Evolutionary conservation across 2,888 invertebrate genomes (phyloP).

Genomic region (Cheilosia impressa): DNA sequence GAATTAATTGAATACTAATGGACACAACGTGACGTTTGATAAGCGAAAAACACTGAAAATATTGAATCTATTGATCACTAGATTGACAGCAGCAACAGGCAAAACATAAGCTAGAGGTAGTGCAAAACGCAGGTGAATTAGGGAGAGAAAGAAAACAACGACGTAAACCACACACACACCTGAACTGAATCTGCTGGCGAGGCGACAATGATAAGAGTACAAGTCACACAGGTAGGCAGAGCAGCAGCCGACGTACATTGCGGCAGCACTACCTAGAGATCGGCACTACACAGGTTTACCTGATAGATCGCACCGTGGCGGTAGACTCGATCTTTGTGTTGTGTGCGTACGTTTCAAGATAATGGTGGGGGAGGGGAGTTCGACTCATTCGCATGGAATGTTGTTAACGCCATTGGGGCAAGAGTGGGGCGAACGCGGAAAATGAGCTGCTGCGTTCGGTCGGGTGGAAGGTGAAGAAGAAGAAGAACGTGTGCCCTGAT

Average conservation of each 20-base stretch:
- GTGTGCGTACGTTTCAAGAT: slow-evolving; percentile 33
- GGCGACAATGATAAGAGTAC: slow-evolving; percentile 64
- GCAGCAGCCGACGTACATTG: slow-evolving; percentile 6
- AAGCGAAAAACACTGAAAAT: slow-evolving; percentile 17
- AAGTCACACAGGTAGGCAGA: slow-evolving; percentile 56
- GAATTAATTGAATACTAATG: slow-evolving; percentile 51
- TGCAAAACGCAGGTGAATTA: slow-evolving; percentile 26
- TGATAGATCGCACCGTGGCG: slow-evolving; percentile 40
- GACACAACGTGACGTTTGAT: slow-evolving; percentile 15
- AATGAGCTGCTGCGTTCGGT: slow-evolving; percentile 20
- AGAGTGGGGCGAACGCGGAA: slow-evolving; percentile 52
- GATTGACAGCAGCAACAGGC: not conserved
- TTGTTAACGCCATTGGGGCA: slow-evolving; percentile 51
- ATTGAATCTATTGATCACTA: slow-evolving; percentile 26
- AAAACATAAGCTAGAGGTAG: not conserved
- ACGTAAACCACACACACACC: slow-evolving; percentile 32
- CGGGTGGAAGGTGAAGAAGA: slow-evolving; percentile 18
- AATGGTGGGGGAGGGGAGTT: slow-evolving; percentile 57
- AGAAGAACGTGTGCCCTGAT: slow-evolving; percentile 56
- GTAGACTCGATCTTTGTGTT: slow-evolving; percentile 37
- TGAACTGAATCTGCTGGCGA: slow-evolving; percentile 22
- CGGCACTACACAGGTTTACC: slow-evolving; percentile 47
- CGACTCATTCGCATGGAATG: slow-evolving; percentile 70
- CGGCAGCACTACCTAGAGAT: slow-evolving; percentile 41
- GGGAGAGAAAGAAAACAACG: slow-evolving; percentile 18